Evolutionary conservation across 2,797 vertebrate genomes (phyloP).

Genomic region (Amblyopsis hoosieri): DNA sequence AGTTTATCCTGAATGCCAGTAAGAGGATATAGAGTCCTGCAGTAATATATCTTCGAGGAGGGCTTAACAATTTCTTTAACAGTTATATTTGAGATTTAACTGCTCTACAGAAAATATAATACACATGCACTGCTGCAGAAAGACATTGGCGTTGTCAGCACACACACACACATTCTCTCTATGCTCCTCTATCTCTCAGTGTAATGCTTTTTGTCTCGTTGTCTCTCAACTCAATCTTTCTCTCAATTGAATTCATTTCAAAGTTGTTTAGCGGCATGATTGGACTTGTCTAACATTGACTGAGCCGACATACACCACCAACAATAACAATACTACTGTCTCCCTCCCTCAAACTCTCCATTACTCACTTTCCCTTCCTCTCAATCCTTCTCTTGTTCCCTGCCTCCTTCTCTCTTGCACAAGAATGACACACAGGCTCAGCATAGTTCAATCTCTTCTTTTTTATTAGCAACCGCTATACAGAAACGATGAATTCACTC

Average conservation of each 20-base stretch:
- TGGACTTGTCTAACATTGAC: constrained; percentile 25
- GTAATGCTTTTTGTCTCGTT: neutral
- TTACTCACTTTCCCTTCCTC: constrained; percentile 25
- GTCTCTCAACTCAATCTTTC: constrained; percentile 18
- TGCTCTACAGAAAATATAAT: too few species aligned
- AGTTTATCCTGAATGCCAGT: too few species aligned
- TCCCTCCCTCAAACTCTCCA: constrained; percentile 27
- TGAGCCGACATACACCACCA: constrained; percentile 35
- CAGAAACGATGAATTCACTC: constrained; percentile 66
- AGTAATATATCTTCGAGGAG: too few species aligned
- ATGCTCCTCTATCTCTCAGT: neutral
- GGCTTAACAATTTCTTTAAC: too few species aligned
- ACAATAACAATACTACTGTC: constrained; percentile 39
- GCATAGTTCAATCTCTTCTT: constrained; percentile 66
- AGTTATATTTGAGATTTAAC: too few species aligned
- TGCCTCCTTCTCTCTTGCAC: constrained; percentile 40
- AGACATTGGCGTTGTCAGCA: neutral
- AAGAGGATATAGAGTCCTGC: too few species aligned
- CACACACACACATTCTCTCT: constrained; percentile 10
- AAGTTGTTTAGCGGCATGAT: constrained; percentile 42
- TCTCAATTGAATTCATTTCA: constrained; percentile 29
- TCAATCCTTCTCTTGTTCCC: constrained; percentile 40
- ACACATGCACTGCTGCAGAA: too few species aligned
- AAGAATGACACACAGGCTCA: constrained; percentile 56
- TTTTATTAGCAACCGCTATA: constrained; percentile 74